Evolutionary conservation across 1,140 invertebrate species (phyloP).

Genomic region (Macrosteles quadrilineatus): DNA sequence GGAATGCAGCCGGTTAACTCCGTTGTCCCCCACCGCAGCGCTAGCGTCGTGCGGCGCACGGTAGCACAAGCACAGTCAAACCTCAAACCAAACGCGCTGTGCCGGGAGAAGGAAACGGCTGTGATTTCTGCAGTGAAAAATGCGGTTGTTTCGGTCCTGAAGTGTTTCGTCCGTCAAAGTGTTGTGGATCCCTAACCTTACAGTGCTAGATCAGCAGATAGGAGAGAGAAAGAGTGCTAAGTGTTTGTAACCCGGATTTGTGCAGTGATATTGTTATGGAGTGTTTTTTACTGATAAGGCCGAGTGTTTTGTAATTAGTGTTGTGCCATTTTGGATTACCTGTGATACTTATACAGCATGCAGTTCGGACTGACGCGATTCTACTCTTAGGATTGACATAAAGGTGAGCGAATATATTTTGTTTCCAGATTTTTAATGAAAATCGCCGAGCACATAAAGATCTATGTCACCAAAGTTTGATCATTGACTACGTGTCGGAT

Average conservation of each 20-base stretch:
- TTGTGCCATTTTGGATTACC: conserved; percentile 29
- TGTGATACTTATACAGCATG: too few relatives aligned
- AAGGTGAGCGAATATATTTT: too few relatives aligned
- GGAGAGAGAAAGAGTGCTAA: not conserved
- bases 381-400: too few relatives aligned
- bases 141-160: too few relatives aligned
- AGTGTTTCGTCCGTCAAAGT: not conserved
- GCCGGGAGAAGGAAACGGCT: not conserved
- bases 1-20: conserved; percentile 21
- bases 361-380: too few relatives aligned
- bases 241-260: not conserved
- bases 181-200: not conserved
- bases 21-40: conserved; percentile 21
- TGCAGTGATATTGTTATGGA: conserved; percentile 11
- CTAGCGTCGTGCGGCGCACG: conserved; percentile 8
- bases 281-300: conserved; percentile 30
- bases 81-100: conserved; percentile 17
- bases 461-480: too few relatives aligned
- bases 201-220: too few relatives aligned
- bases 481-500: too few relatives aligned
- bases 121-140: not conserved
- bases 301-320: conserved; percentile 3
- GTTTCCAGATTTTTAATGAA: too few relatives aligned
- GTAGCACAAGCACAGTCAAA: conserved; percentile 4
- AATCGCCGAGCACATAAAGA: too few relatives aligned